Evolutionary conservation across 2,888 invertebrate species (phyloP).

Genomic region (Andrena fulva): DNA sequence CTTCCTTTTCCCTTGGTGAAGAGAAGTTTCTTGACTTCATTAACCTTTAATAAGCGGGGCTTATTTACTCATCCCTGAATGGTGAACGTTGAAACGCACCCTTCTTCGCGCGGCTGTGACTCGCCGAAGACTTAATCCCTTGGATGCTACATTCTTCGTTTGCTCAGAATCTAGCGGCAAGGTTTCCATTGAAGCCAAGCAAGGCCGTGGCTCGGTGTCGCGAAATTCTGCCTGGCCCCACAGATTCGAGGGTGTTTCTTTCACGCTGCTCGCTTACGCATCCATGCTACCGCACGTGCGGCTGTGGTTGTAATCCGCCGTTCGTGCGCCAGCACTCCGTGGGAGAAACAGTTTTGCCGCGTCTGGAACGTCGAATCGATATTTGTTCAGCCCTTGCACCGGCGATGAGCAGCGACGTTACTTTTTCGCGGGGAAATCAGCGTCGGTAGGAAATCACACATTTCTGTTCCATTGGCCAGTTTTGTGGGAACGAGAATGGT

Average conservation of each 20-base stretch:
- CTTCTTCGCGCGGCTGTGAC: neutral
- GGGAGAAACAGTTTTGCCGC: conserved; percentile 24
- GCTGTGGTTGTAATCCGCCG: conserved; percentile 48
- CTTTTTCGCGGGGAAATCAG: conserved; percentile 8
- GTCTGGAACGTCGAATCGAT: conserved; percentile 51
- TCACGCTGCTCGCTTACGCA: conserved; percentile 45
- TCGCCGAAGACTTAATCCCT: neutral
- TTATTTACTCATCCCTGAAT: conserved; percentile 20
- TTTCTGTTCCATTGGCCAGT: neutral
- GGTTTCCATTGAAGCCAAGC: neutral
- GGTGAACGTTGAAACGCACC: neutral
- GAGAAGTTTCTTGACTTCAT: conserved; percentile 15
- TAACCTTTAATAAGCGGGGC: neutral
- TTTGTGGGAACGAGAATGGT: neutral
- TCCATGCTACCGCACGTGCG: conserved; percentile 35
- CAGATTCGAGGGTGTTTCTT: conserved; percentile 24
- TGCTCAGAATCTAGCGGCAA: neutral
- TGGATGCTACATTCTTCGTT: neutral
- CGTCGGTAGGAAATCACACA: neutral
- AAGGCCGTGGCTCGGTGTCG: neutral
- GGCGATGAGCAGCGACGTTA: conserved; percentile 11
- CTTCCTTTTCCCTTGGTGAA: neutral
- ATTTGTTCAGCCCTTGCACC: conserved; percentile 38
- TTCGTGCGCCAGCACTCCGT: conserved; percentile 27
- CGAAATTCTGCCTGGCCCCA: conserved; percentile 3